A percentile compares a stretch with the other conserved stretches of the same genome.
Evolutionary conservation across 2,113 vertebrate species (phyloP).

Genomic region (Gambusia affinis): DNA sequence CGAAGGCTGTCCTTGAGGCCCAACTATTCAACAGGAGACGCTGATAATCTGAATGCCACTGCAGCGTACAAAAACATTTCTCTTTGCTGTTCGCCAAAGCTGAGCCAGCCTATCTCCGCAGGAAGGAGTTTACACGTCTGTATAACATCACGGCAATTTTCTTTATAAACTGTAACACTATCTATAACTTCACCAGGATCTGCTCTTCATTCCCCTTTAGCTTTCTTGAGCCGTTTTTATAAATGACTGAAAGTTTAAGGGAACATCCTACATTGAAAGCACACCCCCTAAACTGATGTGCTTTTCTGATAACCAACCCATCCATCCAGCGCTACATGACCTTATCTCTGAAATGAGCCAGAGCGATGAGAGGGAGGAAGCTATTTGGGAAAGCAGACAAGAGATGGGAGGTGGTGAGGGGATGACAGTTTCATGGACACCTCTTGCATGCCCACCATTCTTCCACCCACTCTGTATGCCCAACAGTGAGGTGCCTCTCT

Average conservation of each 20-base stretch:
- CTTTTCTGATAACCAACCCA: conserved; percentile 30
- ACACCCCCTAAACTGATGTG: conserved; percentile 3
- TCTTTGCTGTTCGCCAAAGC: conserved; percentile 24
- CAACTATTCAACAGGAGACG: conserved; percentile 41
- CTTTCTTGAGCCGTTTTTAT: not conserved
- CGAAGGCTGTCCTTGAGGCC: conserved; percentile 69
- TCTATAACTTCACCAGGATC: not conserved
- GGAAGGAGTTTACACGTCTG: conserved; percentile 9
- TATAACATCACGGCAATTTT: conserved; percentile 1
- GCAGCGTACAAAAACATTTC: conserved; percentile 14
- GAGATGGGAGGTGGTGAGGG: not conserved
- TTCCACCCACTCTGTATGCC: conserved; percentile 34
- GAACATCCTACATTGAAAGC: conserved; percentile 5
- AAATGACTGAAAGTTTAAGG: not conserved
- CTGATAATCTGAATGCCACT: conserved; percentile 48
- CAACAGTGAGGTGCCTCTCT: conserved; percentile 24
- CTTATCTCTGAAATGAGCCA: conserved; percentile 49
- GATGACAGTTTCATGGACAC: conserved; percentile 20
- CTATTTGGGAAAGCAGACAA: conserved; percentile 23
- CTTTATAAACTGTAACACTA: not conserved
- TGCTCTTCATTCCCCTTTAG: not conserved
- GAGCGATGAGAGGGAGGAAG: conserved; percentile 45
- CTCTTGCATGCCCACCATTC: not conserved
- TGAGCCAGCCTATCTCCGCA: conserved; percentile 5
- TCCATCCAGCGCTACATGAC: conserved; percentile 35